Evolutionary conservation across 2,113 vertebrate species (phyloP), one percentile per base, ranked within the genome.

Genomic region (Chionodraco myersi): DNA sequence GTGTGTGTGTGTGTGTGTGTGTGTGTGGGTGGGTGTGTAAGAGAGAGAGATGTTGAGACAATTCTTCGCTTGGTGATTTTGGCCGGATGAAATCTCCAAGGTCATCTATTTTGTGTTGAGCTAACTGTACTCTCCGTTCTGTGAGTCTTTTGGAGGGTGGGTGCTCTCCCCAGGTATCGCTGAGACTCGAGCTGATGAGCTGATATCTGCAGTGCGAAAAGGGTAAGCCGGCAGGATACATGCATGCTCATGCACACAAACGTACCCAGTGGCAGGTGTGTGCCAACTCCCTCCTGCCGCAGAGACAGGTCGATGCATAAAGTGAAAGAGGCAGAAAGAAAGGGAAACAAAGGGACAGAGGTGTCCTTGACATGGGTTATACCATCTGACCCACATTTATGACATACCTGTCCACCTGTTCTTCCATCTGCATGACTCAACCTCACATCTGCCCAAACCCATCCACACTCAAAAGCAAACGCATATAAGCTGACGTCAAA

Each of bases 41-140:
- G 23, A 3, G 30, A 10, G 15, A 18, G 34, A 60, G 58, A 16
- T 51, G 41, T 67, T 80, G 64, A 79, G 59, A 84, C 79, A 71
- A 80, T 85, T 83, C 78, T 82, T 86, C 80, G 66, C 65, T 71
- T 34, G 10, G 51, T 73, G 75, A 73, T 87, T 82, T 86, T 83
- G 67, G 68, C 64, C 80, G 67, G 82, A 84, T 62, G 54, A 91
- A 87, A 82, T 88, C 78, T 88, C 83, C 76, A 85, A 91, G 82
- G 85, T 89, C 84, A 89, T 90, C 80, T 84, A 30, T 87, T 82
- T 67, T 75, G 67, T 87, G 73, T 65, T 61, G 61, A 80, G 72
- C 62, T 79, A 23, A 85, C 77, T 65, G 69, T 68, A 65, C 75
- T 36, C 26, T 73, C 59, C 87, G 74, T 71, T 21, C 44, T 80